Conservation (phyloP, 2,888 invertebrate species). For the Ormyrus nitidulus region DNA sequence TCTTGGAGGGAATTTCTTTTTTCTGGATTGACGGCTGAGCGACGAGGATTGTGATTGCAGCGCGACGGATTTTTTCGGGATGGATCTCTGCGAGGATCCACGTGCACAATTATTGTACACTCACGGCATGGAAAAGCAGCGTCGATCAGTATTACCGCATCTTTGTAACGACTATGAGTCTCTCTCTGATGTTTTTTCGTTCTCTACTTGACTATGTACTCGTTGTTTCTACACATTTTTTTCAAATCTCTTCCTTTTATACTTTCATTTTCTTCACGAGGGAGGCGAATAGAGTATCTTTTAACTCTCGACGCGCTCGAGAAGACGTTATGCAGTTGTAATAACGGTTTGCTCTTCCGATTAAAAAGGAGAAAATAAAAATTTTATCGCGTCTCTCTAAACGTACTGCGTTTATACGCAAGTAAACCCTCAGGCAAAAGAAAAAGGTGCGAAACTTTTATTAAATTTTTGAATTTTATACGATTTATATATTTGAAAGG, state of each 20-base stretch:
- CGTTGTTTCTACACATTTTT: conserved; percentile 7
- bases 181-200: conserved; percentile 32
- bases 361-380: conserved; percentile 19
- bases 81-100: not conserved
- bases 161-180: conserved; percentile 57
- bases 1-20: too few relatives aligned
- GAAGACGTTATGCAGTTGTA: conserved; percentile 46
- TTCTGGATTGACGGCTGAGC: conserved; percentile 37
- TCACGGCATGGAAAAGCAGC: conserved; percentile 52
- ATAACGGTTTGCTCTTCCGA: conserved; percentile 36
- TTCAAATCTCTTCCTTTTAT: not conserved
- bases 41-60: not conserved
- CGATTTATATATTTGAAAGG: conserved; percentile 40
- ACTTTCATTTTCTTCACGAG: not conserved
- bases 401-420: conserved; percentile 3
- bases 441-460: conserved; percentile 43
- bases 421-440: conserved; percentile 26
- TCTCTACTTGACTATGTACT: conserved; percentile 16
- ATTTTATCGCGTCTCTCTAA: conserved; percentile 28
- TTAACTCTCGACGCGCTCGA: conserved; percentile 43
- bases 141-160: conserved; percentile 70
- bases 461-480: conserved; percentile 52
- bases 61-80: conserved; percentile 2
- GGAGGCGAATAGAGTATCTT: conserved; percentile 39
- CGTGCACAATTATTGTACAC: not conserved